Conservation (phyloP, 2,797 vertebrate genomes). For the Cuculus canorus region DNA sequence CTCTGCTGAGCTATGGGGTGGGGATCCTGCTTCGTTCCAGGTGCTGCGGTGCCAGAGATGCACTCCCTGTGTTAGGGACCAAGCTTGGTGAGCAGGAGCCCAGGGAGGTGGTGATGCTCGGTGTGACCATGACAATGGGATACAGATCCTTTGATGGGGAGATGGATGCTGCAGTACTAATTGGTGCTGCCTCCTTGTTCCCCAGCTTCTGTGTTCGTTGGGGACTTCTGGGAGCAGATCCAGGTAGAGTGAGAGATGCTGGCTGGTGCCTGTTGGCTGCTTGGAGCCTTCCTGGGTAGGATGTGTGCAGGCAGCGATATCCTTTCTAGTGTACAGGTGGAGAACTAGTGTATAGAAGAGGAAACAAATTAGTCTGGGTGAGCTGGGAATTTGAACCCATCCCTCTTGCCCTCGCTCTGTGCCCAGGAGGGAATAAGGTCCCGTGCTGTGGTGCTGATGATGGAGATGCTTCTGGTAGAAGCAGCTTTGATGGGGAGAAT, state of each 20-base stretch:
- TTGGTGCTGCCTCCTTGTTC: background rate
- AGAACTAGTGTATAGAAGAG: background rate
- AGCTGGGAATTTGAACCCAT: background rate
- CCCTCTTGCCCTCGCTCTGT: background rate
- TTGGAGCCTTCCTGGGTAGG: background rate
- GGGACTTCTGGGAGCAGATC: rapidly evolving
- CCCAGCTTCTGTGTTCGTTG: rapidly evolving
- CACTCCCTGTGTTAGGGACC: background rate
- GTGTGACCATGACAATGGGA: rapidly evolving
- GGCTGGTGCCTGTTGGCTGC: background rate
- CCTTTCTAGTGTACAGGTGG: rapidly evolving
- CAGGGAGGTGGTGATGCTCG: rapidly evolving
- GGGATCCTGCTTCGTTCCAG: background rate
- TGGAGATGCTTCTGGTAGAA: background rate
- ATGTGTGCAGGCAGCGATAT: background rate
- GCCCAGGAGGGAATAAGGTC: background rate
- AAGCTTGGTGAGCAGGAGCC: background rate
- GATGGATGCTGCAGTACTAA: background rate
- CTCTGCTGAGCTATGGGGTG: rapidly evolving
- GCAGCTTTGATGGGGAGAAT: background rate
- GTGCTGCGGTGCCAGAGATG: background rate
- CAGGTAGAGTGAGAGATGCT: background rate
- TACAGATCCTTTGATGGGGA: background rate
- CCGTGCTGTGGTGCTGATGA: rapidly evolving
- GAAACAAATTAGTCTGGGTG: background rate